Base-by-base conservation (phyloP, 2,113 vertebrate species). In the Bombycilla garrulus region DNA sequence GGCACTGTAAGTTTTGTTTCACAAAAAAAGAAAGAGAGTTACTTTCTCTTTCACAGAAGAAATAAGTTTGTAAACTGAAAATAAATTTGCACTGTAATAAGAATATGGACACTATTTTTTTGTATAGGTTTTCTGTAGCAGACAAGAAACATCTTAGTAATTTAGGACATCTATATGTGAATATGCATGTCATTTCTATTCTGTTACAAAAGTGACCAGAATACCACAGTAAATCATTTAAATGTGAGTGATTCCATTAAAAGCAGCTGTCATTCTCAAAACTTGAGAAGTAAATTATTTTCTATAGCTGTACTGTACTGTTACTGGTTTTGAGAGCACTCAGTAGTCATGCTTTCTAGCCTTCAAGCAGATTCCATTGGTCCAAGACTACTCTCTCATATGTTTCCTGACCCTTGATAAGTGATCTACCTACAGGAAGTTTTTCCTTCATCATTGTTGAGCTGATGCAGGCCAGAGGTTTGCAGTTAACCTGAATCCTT, bases 41-140 rank as follows among this genome's bases (percentile, higher is more conserved):
- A 64, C 83, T 95, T 94, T 67, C 47, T 69, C 18, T 81, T 65
- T 72, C 38, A 70, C n/a, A 61, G 38, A 82, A 87, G 38, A 90
- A 35, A 35, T 45, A 58, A 95, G 58, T 65, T 91, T 66, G 21
- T 93, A 78, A 85, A 81, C 28, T 56, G 11, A 89, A 97, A 96
- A 89, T 76, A 94, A 51, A 54, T 36, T 50, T 48, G 21, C 35
- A 80, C 31, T 64, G 28, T 76, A 65, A 38, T 73, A 65, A 92
- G 66, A 66, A 77, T 51, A 65, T 17, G 48, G 20, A 78, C 6
- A 67, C 17, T 10, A 8, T 60, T 44, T 5, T 53, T 94, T 72
- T 62, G 14, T 15, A 62, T 3, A 74, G 29, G 45, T 83, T 93
- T 88, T 47, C n/a, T 66, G 16, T 42, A 65, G 36, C 31, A 89